phyloP scores from a whole-genome alignment of 2,888 invertebrate genomes.

The Cosmorhoe ocellata region DNA sequence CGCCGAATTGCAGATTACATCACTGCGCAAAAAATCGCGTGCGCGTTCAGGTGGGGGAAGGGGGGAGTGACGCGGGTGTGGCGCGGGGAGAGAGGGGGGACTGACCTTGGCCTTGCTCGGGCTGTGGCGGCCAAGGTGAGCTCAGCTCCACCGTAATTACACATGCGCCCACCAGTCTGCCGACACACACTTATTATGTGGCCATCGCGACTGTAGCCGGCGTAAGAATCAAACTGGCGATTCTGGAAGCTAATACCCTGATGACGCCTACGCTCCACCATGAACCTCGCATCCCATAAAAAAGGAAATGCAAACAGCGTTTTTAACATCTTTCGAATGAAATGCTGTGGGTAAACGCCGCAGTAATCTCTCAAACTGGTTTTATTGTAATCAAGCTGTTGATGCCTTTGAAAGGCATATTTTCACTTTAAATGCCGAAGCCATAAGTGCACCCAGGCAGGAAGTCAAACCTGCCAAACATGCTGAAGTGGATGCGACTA shows the following conservation, averaged over 20 bases:
- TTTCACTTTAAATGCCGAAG: conserved; percentile 24
- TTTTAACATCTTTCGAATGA: conserved; percentile 53
- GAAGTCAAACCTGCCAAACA: conserved; percentile 19
- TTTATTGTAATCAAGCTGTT: conserved; percentile 43
- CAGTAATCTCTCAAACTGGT: conserved; percentile 43
- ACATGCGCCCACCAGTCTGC: conserved; percentile 76
- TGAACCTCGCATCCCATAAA: conserved; percentile 29
- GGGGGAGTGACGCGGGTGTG: conserved; percentile 29
- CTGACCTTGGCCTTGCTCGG: conserved; percentile 77
- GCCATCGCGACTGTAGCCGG: conserved; percentile 39
- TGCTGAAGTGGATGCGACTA: conserved; percentile 7
- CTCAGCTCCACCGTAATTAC: conserved; percentile 69
- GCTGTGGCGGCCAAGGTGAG: conserved; percentile 77
- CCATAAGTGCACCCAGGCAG: conserved; percentile 23
- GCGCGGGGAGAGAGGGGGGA: conserved; percentile 35
- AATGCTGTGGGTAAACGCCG: conserved; percentile 34
- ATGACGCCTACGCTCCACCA: conserved; percentile 10
- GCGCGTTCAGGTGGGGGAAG: conserved; percentile 50
- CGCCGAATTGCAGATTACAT: conserved; percentile 79
- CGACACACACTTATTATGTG: conserved; percentile 45
- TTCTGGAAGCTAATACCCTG: background rate
- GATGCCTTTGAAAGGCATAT: conserved; percentile 28
- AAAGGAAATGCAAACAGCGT: conserved; percentile 45
- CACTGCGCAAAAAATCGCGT: conserved; percentile 75
- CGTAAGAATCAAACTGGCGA: conserved; percentile 20